Evolutionary conservation across 2,113 vertebrate species (phyloP), one percentile per base, ranked within the genome.

Genomic region (Equus quagga): DNA sequence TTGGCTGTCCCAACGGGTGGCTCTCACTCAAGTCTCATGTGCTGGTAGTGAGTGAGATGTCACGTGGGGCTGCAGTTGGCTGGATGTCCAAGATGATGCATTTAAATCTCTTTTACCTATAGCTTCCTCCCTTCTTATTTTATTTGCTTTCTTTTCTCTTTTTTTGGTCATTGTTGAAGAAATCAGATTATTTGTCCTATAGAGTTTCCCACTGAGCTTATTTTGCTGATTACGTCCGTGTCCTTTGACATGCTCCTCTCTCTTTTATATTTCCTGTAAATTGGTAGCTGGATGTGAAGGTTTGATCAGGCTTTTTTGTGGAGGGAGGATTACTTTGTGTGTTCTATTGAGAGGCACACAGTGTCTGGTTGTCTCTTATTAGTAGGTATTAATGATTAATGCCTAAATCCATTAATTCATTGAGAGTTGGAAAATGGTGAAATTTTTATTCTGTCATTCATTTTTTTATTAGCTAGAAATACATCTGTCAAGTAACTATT

Each of bases 401-500:
- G 14, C 46, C 44, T 49, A 26, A 91, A 80, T 58, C 49, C n/a
- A 54, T 78, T 70, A 84, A 62, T 75, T 96, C 36, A 87, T 82
- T 93, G 33, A 36, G 31, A 60, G 18, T 84, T 95, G 49, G 41
- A 95, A 82, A 95, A 56, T 82, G 24, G 21, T 90, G 12, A 78
- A 60, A n/a, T 88, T 87, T 58, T 92, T 67, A 33, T 70, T 60
- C 21, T 75, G 1, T 75, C 15, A 51, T 81, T 81, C 12, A 26
- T 85, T 93, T 82, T 65, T 69, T 58, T 81, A 28, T 90, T 90
- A 93, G 15, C 33, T 88, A 41, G 41, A 51, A 36, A 79, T 93
- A 51, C 13, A 19, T 92, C 26, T 85, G 9, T 87, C 13, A 89
- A 84, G 69, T 88, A 73, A 79, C 28, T 69, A 18, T 69, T 62